Percentiles rank a stretch among this genome's conserved stretches.
Conservation (phyloP, 2,888 invertebrate species). For the Sinohyriopsis cumingii region DNA sequence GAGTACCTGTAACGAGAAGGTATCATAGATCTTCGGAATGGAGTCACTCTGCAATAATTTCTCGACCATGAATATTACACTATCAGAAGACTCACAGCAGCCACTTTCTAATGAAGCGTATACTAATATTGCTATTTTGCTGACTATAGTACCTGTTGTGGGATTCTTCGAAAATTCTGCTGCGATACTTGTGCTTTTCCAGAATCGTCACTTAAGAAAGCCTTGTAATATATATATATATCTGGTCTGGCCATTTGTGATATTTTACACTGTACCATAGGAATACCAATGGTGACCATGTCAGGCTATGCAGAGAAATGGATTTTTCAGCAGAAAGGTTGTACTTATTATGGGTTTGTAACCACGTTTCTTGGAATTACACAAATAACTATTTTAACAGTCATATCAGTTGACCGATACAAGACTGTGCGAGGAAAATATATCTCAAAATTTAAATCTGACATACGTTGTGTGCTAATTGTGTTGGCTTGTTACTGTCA, state of each 20-base stretch:
- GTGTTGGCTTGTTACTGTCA: neutral
- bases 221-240: slow-evolving; percentile 1
- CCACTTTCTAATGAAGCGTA: neutral
- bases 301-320: neutral
- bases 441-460: too few relatives aligned
- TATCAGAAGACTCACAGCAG: too few relatives aligned
- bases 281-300: neutral
- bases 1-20: too few relatives aligned
- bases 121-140: neutral
- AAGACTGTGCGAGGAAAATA: neutral
- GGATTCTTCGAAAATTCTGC: slow-evolving; percentile 3
- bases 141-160: neutral
- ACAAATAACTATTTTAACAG: slow-evolving; percentile 5
- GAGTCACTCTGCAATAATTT: too few relatives aligned
- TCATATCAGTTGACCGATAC: slow-evolving; percentile 2
- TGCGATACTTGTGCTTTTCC: neutral
- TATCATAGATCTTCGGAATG: too few relatives aligned
- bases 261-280: slow-evolving; percentile 1
- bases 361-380: slow-evolving; percentile 8
- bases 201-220: neutral
- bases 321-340: neutral
- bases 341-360: slow-evolving; percentile 3
- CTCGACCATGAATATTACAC: too few relatives aligned
- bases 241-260: slow-evolving; percentile 1
- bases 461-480: neutral